These are phyloP conservation scores for Orestias chungarensis DNA, from an alignment of 2,797 vertebrate genomes.

Conservation along the genomic window DNA sequence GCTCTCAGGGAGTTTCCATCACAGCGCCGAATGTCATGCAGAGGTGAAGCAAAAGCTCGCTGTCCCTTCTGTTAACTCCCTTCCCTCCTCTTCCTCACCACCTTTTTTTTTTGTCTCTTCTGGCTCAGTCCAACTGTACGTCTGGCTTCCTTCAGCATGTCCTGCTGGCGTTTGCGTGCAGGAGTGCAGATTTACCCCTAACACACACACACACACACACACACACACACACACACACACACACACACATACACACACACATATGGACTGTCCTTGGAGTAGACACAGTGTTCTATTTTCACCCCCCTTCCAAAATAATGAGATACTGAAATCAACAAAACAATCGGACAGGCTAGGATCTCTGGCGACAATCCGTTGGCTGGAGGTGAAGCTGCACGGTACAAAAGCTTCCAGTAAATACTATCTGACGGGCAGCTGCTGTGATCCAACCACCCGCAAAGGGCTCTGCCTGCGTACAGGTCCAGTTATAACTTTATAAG, in stretches of 20 bases:
- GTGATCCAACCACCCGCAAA: conserved; percentile 61
- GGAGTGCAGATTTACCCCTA: conserved; percentile 59
- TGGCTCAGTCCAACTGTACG: conserved; percentile 47
- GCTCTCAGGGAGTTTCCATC: conserved; percentile 58
- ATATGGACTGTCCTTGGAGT: conserved; percentile 50
- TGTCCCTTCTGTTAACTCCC: conserved; percentile 40
- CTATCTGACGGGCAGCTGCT: conserved; percentile 59
- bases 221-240: conserved; percentile 14
- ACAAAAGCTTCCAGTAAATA: conserved; percentile 67
- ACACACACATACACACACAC: conserved; percentile 16
- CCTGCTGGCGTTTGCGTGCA: conserved; percentile 34
- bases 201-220: conserved; percentile 23
- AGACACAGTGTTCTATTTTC: conserved; percentile 56
- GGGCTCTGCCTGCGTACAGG: conserved; percentile 21
- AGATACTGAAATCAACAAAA: conserved; percentile 65
- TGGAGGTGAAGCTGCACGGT: conserved; percentile 33
- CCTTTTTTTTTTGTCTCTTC: conserved; percentile 46
- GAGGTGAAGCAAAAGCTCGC: conserved; percentile 65
- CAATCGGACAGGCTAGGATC: conserved; percentile 48
- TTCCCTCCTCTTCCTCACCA: conserved; percentile 30
- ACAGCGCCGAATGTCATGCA: conserved; percentile 57
- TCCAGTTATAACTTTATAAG: conserved; percentile 57
- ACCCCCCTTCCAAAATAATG: conserved; percentile 52
- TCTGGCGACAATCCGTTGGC: conserved; percentile 49
- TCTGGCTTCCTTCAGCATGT: conserved; percentile 66